Conservation (phyloP, 2,113 vertebrate species). For the Protobothrops mucrosquamatus region DNA sequence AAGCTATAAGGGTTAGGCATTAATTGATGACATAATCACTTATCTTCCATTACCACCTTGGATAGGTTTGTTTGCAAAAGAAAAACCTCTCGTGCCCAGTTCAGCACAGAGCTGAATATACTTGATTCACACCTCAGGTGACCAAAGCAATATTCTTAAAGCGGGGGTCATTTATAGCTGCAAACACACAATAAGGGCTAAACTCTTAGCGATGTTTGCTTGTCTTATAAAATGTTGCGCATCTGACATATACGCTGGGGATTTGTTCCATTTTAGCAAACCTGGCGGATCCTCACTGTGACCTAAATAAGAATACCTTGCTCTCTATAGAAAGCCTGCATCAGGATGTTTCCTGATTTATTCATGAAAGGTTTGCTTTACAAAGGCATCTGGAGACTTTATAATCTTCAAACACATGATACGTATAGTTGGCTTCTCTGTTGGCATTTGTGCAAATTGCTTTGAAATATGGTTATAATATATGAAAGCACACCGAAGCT, state of each 20-base stretch:
- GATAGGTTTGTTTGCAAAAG: not conserved
- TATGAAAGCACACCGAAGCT: slow-evolving; percentile 63
- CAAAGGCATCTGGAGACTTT: slow-evolving; percentile 76
- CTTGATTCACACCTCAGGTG: slow-evolving; percentile 42
- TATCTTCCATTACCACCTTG: not conserved
- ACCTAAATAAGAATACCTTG: slow-evolving; percentile 83
- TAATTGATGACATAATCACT: not conserved
- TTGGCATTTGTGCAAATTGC: slow-evolving; percentile 78
- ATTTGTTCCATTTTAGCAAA: slow-evolving; percentile 79
- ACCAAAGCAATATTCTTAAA: slow-evolving; percentile 53
- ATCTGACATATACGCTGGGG: slow-evolving; percentile 68
- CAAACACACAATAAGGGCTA: slow-evolving; percentile 41
- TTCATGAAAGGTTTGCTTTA: slow-evolving; percentile 83
- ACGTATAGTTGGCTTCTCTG: slow-evolving; percentile 69
- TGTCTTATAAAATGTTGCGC: slow-evolving; percentile 67
- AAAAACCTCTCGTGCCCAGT: slow-evolving; percentile 9
- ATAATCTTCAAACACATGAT: slow-evolving; percentile 78
- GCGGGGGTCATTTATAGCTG: slow-evolving; percentile 59
- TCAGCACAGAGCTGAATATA: slow-evolving; percentile 47
- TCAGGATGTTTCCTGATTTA: slow-evolving; percentile 83
- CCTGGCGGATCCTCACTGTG: slow-evolving; percentile 77
- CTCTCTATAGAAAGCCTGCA: slow-evolving; percentile 80
- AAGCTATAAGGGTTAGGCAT: not conserved
- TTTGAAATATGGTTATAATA: slow-evolving; percentile 72
- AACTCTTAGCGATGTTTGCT: slow-evolving; percentile 61